Base-by-base conservation (phyloP, 2,113 vertebrate species). In the Cygnus buccinator region DNA sequence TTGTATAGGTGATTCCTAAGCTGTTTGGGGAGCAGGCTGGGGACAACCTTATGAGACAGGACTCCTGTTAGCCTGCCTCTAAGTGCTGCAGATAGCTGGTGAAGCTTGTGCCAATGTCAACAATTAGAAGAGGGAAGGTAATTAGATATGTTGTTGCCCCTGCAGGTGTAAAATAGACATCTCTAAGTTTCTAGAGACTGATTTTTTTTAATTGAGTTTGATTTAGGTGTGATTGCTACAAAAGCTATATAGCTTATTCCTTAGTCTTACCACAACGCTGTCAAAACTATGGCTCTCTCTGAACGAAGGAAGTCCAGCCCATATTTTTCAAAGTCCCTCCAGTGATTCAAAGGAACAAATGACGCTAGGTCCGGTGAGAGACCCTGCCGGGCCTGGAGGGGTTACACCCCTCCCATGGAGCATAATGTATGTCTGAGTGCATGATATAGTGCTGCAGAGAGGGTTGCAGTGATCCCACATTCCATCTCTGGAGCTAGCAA, bases 31-130 rank as follows among this genome's bases (percentile, higher is more conserved):
- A 50, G 21, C 9, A 54, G 22, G 10, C 16, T 39, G 25, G 33
- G 79, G 25, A 74, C n/a, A 85, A 66, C 22, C 28, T 17, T 46
- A 12, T 3, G 31, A 48, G 22, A 3, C 20, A 68, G 41, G 35
- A 37, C 23, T 48, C 4, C 4, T 0, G 0, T 46, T 48, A 33
- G 31, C 6, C 68, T 48, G 9, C n/a, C 85, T 50, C 25, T 41
- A 15, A 13, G 5, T 28, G 31, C 50, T 50, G 35, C 20, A 52
- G 57, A 29, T 0, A 37, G 37, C 23, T 1, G 57, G 26, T 1
- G 5, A 61, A 33, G 54, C 44, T 87, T 41, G 17, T 61, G 44
- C n/a, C 11, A 6, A 18, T 8, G 3, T 4, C 33, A 39, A 50
- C 9, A n/a, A 44, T 44, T 35, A 71, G 28, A 63, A 70, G 39